phyloP scores from a whole-genome alignment of 2,797 vertebrate species.

The Chromis chromis region DNA sequence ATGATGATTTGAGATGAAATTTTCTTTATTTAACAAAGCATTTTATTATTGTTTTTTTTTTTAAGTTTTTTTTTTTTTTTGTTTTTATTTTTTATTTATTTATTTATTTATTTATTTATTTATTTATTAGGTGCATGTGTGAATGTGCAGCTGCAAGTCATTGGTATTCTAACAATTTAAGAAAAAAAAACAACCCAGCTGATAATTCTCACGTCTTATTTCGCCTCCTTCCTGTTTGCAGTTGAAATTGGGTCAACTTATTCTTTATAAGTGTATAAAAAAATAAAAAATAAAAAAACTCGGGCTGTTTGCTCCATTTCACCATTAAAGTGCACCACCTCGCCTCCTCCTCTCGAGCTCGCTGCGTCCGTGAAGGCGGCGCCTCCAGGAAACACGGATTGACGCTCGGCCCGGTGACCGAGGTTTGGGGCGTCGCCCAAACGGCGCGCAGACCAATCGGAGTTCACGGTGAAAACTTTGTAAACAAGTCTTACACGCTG shows the following conservation, averaged over 20 bases:
- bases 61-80: too few relatives aligned
- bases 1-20: too few relatives aligned
- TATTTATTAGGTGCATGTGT: too few relatives aligned
- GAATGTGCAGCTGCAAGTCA: too few relatives aligned
- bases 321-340: neutral
- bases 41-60: too few relatives aligned
- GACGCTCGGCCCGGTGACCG: slow-evolving; percentile 63
- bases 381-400: slow-evolving; percentile 44
- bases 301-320: too few relatives aligned
- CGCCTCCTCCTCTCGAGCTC: slow-evolving; percentile 38
- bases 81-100: too few relatives aligned
- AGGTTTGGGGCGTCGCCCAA: slow-evolving; percentile 78
- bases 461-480: slow-evolving; percentile 78
- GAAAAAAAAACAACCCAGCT: too few relatives aligned
- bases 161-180: too few relatives aligned
- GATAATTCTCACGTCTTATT: too few relatives aligned
- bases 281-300: neutral
- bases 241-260: neutral
- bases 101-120: too few relatives aligned
- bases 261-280: neutral
- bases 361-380: slow-evolving; percentile 2
- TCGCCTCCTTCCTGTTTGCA: neutral
- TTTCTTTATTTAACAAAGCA: too few relatives aligned
- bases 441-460: slow-evolving; percentile 77
- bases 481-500: slow-evolving; percentile 86